These are phyloP conservation scores for Hemichromis elongatus DNA, from an alignment of 2,113 vertebrate species.

Conservation along the genomic window DNA sequence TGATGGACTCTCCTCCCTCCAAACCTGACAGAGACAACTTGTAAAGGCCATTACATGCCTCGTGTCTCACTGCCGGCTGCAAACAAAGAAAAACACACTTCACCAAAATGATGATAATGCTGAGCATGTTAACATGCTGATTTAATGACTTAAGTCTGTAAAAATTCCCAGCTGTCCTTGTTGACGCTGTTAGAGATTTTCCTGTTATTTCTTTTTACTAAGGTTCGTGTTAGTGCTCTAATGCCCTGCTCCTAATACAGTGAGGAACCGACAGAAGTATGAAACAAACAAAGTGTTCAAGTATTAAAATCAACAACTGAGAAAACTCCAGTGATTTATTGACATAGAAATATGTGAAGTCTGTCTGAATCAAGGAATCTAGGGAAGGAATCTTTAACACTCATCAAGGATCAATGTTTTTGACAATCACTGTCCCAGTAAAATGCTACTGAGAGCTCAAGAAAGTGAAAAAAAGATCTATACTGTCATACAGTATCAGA, in stretches of 20 bases:
- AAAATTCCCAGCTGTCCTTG: too few relatives aligned
- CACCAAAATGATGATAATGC: neutral
- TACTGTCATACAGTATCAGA: neutral
- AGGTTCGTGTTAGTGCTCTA: neutral
- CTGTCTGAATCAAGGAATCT: neutral
- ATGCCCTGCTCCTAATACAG: neutral
- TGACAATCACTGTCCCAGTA: fast-evolving
- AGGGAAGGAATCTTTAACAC: neutral
- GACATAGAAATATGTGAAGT: neutral
- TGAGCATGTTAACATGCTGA: neutral
- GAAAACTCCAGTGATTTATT: too few relatives aligned
- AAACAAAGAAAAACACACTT: neutral
- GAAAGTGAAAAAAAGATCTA: neutral
- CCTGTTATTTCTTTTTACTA: too few relatives aligned
- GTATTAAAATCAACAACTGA: too few relatives aligned
- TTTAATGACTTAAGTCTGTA: too few relatives aligned
- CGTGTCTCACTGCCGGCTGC: slow-evolving; percentile 93
- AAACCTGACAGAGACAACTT: slow-evolving; percentile 94
- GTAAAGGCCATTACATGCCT: slow-evolving; percentile 96
- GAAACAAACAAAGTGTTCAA: neutral
- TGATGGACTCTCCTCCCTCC: slow-evolving; percentile 95
- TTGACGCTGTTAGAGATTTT: too few relatives aligned
- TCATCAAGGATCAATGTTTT: neutral
- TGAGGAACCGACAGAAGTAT: neutral
- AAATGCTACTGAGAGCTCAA: neutral